Percentiles rank a stretch among this genome's conserved stretches.
Evolutionary conservation across 23 tunicate species (phyloP).

Genomic region (Ciona savignyi): DNA sequence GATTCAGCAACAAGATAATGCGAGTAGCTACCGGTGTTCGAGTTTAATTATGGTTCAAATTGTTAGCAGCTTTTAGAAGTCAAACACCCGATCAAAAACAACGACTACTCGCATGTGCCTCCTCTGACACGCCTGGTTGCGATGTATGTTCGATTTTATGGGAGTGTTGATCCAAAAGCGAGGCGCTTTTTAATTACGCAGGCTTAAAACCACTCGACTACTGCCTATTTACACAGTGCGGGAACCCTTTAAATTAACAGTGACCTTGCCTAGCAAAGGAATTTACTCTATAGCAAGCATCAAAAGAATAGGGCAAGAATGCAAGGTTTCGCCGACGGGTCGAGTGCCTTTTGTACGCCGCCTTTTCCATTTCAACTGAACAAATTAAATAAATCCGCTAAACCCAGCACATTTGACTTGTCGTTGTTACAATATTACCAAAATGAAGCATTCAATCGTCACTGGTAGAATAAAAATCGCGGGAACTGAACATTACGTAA

Average conservation of each 20-base stretch:
- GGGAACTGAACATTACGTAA: no score
- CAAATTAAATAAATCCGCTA: not conserved
- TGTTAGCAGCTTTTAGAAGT: not conserved
- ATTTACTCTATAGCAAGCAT: not conserved
- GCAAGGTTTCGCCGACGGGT: not conserved
- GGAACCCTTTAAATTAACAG: constrained; percentile 1
- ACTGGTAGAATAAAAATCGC: no score
- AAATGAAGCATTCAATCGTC: no score
- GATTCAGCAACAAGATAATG: no score
- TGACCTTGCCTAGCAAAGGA: not conserved
- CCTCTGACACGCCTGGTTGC: not conserved
- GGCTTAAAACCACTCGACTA: not conserved
- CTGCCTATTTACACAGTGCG: not conserved
- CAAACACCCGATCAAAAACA: not conserved
- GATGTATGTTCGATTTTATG: not conserved
- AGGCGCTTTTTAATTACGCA: not conserved
- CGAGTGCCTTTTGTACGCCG: not conserved
- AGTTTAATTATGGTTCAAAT: not conserved
- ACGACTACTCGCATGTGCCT: not conserved
- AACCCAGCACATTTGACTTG: no score
- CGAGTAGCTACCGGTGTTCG: no score
- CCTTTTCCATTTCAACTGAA: not conserved
- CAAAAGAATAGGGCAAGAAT: not conserved
- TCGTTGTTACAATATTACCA: no score
- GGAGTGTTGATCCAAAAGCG: not conserved